Base-by-base conservation (phyloP, 2,113 vertebrate species). In the Phalacrocorax brasilianus region DNA sequence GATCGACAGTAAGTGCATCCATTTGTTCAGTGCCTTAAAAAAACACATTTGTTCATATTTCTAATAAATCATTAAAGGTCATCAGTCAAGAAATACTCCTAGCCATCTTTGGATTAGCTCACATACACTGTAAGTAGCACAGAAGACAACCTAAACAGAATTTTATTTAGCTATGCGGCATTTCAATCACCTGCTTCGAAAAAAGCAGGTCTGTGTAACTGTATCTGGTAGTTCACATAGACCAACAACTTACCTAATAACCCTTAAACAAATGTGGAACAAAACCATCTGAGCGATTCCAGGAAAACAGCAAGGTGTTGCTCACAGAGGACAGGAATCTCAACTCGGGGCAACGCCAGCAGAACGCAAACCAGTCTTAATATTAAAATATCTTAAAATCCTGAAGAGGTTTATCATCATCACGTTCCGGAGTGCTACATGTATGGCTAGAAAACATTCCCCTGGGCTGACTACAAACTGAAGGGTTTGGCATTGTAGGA, bases 171-270 rank as follows among this genome's bases (percentile, higher is more conserved):
- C 33, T 47, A 9, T 2, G 13, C 19, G 63, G 13, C 35, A 65
- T 19, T 72, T 62, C 79, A 44, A 20, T 30, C 58, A 12, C 0
- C 0, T 17, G 10, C 74, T 18, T 24, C 19, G 27, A 53, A 55
- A 61, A 72, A 50, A 44, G 50, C 71, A 53, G 58, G 26, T 4
- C 66, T 8, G 7, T 35, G 30, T 32, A 88, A 58, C 59, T 81
- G 59, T 62, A 77, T 0, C 8, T 1, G 2, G 38, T 26, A 65
- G 50, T 5, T 42, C 26, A 1, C 0, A 7, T 2, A 49, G 28
- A 73, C 8, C 53, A 24, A 27, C 17, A 35, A 21, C 30, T 63
- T 23, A 3, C 8, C 7, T 8, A 79, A 47, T 8, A 19, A 5
- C 35, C 45, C 8, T 8, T 23, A 56, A 78, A 56, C 15, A 30